Percentiles rank a stretch among this genome's conserved stretches.
These are phyloP conservation scores for Corynorhinus townsendii DNA, from an alignment of 2,113 vertebrate genomes.

Conservation along the genomic window DNA sequence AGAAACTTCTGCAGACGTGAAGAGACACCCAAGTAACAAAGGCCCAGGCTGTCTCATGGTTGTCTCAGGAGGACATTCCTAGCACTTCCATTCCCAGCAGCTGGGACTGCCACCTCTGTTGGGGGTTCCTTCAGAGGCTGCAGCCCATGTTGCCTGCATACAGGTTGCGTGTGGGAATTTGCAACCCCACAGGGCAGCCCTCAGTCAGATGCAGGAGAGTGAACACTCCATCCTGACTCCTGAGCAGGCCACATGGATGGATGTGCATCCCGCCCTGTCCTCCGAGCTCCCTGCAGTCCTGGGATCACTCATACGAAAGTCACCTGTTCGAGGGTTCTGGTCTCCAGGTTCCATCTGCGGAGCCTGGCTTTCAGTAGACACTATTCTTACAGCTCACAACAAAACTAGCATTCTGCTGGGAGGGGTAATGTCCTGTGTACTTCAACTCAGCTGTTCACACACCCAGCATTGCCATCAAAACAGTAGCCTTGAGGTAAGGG, in stretches of 20 bases:
- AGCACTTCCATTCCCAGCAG: neutral
- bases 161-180: neutral
- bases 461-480: neutral
- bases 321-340: neutral
- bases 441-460: rapidly evolving
- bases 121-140: neutral
- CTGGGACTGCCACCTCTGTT: no score
- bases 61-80: neutral
- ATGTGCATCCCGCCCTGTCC: neutral
- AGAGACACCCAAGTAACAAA: neutral
- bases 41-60: neutral
- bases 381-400: neutral
- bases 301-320: neutral
- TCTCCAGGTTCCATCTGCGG: neutral
- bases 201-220: neutral
- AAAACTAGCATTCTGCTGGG: neutral
- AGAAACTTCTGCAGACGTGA: neutral
- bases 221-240: no score
- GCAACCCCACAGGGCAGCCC: rapidly evolving
- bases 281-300: neutral
- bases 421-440: rapidly evolving
- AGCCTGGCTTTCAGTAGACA: neutral
- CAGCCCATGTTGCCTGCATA: neutral
- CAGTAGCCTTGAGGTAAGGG: neutral
- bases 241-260: neutral